phyloP scores from a whole-genome alignment of 2,113 vertebrate species.

The Rhizomys pruinosus region DNA sequence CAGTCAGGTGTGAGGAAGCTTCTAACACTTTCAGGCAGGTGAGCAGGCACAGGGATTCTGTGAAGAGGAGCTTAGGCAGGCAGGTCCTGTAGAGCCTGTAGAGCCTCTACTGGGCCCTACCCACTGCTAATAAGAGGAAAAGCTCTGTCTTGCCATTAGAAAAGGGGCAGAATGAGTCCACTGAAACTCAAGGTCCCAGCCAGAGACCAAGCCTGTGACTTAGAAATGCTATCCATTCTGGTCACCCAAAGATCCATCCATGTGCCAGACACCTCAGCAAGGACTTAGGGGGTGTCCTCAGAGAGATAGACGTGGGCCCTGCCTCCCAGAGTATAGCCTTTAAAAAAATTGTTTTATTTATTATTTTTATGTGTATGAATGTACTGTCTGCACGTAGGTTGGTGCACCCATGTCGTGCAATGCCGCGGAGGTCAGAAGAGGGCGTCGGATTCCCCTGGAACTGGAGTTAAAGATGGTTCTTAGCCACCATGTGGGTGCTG shows the following conservation, averaged over 20 bases:
- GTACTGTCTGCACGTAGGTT: too few species aligned
- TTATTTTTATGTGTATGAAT: too few species aligned
- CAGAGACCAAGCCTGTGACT: neutral
- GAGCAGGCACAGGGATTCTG: neutral
- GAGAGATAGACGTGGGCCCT: neutral
- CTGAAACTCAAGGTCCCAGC: neutral
- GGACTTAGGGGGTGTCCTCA: neutral
- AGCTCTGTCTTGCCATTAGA: neutral
- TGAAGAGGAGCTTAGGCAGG: neutral
- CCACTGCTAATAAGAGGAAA: neutral
- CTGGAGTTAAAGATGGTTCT: too few species aligned
- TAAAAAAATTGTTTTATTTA: too few species aligned
- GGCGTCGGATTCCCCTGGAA: too few species aligned
- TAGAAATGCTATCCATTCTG: neutral
- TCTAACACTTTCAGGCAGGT: neutral
- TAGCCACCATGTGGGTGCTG: too few species aligned
- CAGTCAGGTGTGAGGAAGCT: neutral
- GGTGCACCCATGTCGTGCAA: too few species aligned
- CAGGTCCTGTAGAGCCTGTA: neutral
- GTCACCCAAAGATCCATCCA: neutral
- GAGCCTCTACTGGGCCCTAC: neutral
- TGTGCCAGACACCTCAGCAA: neutral
- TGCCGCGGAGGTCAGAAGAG: too few species aligned
- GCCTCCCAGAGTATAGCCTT: neutral
- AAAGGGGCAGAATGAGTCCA: neutral